Conservation (phyloP, 2,888 invertebrate species). For the Drosophila atroscutellata region DNA sequence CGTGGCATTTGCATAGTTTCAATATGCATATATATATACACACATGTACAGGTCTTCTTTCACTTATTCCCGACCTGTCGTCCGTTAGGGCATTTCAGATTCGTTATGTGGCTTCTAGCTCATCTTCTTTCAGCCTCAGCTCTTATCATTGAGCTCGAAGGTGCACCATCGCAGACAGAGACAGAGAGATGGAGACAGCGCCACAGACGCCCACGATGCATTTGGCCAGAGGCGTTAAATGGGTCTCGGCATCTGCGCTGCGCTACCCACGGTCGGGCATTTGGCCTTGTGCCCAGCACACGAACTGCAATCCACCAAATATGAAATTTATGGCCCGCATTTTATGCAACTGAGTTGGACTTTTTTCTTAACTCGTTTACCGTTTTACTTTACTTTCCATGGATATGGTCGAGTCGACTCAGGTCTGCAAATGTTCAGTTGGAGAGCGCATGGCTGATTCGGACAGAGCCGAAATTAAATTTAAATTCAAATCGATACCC, state of each 20-base stretch:
- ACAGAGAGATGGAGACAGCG: not conserved
- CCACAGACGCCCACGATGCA: slow-evolving; percentile 64
- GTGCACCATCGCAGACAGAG: not conserved
- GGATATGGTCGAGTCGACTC: not conserved
- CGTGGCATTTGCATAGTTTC: slow-evolving; percentile 28
- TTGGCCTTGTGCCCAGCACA: slow-evolving; percentile 15
- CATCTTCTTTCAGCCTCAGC: slow-evolving; percentile 4
- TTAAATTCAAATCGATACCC: not conserved
- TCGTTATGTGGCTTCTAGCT: slow-evolving; percentile 5
- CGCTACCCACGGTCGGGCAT: slow-evolving; percentile 23
- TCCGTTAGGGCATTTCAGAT: slow-evolving; percentile 20
- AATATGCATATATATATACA: not conserved
- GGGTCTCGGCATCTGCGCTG: slow-evolving; percentile 39
- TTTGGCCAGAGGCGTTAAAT: slow-evolving; percentile 66
- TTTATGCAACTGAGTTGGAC: not conserved
- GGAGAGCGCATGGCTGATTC: slow-evolving; percentile 18
- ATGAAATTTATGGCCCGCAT: slow-evolving; percentile 9
- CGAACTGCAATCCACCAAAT: not conserved
- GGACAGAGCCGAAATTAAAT: slow-evolving; percentile 6
- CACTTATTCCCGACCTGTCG: not conserved
- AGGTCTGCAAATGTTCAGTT: not conserved
- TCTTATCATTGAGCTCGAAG: slow-evolving; percentile 26
- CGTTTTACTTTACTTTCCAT: not conserved
- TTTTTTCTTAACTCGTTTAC: not conserved
- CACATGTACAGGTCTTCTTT: not conserved